phyloP scores from a whole-genome alignment of 2,797 vertebrate genomes.

The Sphenodon punctatus region DNA sequence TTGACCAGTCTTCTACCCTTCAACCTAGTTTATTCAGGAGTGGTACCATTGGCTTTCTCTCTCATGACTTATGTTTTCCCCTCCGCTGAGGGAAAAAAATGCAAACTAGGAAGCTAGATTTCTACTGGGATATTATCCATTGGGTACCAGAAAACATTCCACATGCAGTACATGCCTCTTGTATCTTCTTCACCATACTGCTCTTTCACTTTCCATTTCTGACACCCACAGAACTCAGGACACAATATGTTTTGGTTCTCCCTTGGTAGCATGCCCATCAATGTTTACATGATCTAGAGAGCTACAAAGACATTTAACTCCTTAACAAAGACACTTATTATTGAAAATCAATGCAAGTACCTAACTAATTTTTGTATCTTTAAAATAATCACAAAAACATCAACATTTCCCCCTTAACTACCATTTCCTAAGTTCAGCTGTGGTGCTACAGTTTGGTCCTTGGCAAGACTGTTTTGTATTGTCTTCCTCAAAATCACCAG shows the following conservation, averaged over 20 bases:
- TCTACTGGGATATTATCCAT: background rate
- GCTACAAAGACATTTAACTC: too few species aligned
- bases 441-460: background rate
- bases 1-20: background rate
- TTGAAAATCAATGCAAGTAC: too few species aligned
- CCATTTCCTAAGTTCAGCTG: background rate
- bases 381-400: background rate
- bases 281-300: background rate
- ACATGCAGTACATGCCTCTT: background rate
- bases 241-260: background rate
- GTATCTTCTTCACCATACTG: too few species aligned
- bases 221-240: background rate
- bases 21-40: background rate
- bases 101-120: background rate
- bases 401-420: background rate
- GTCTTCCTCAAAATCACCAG: background rate
- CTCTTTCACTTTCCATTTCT: background rate
- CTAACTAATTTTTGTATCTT: background rate
- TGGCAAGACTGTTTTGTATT: background rate
- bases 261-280: background rate
- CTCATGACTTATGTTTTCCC: background rate
- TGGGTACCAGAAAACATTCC: background rate
- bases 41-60: background rate
- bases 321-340: too few species aligned
- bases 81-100: background rate